phyloP scores from a whole-genome alignment of 1,140 invertebrate species.

The Gerris buenoi region DNA sequence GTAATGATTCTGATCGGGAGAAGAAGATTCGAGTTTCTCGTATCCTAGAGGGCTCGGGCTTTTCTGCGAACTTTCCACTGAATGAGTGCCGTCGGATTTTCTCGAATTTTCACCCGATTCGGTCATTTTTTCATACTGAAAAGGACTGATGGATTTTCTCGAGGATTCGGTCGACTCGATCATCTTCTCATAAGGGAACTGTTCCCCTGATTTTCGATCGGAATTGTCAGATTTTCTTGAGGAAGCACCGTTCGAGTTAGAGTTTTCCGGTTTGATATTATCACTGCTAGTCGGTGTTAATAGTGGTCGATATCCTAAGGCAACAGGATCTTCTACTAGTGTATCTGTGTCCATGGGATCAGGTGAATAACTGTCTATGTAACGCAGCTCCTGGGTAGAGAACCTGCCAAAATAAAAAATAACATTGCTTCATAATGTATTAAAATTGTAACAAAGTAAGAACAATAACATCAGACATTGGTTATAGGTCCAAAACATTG shows the following conservation, averaged over 20 bases:
- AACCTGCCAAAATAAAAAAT: too few relatives aligned
- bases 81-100: not conserved
- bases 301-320: conserved; percentile 15
- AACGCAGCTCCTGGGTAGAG: conserved; percentile 36
- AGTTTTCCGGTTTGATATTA: conserved; percentile 9
- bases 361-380: conserved; percentile 40
- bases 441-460: too few relatives aligned
- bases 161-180: not conserved
- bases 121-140: conserved; percentile 13
- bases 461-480: too few relatives aligned
- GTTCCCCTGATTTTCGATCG: too few relatives aligned
- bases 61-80: not conserved
- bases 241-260: not conserved
- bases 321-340: conserved; percentile 10
- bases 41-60: not conserved
- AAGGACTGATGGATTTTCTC: conserved; percentile 7
- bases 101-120: conserved; percentile 5
- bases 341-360: conserved; percentile 26
- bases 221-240: too few relatives aligned
- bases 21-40: not conserved
- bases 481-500: too few relatives aligned
- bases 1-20: not conserved
- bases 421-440: too few relatives aligned
- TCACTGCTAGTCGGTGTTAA: conserved; percentile 13
- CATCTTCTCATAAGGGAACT: not conserved